Conservation (phyloP, 2,888 invertebrate genomes). For the Phalera bucephala region DNA sequence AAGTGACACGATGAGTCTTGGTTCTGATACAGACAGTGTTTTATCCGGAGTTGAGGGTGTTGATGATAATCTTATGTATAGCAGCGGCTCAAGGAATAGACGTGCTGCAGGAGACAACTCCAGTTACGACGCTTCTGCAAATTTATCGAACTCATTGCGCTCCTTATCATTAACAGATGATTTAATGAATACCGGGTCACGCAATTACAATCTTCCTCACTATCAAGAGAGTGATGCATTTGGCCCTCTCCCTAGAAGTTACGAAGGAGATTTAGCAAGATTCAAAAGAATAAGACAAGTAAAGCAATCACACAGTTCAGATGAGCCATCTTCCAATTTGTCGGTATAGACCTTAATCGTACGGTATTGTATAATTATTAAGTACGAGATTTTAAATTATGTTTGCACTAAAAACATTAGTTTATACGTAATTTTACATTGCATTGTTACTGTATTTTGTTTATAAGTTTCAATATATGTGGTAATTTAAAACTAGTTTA, state of each 20-base stretch:
- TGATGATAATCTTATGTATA: conserved; percentile 70
- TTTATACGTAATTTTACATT: conserved; percentile 33
- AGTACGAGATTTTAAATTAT: conserved; percentile 32
- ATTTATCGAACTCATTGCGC: conserved; percentile 1
- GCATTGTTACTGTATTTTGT: conserved; percentile 29
- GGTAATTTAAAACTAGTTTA: conserved; percentile 26
- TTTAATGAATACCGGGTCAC: conserved; percentile 33
- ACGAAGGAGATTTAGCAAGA: conserved; percentile 57
- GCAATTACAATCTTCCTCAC: conserved; percentile 41
- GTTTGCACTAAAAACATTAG: conserved; percentile 24
- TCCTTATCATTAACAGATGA: conserved; percentile 37
- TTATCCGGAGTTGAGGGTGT: conserved; percentile 65
- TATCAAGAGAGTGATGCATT: conserved; percentile 64
- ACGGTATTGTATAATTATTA: conserved; percentile 23
- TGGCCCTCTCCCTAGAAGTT: conserved; percentile 53
- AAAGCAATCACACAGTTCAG: conserved; percentile 40
- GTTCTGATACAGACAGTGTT: conserved; percentile 66
- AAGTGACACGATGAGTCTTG: conserved; percentile 45
- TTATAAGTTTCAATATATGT: conserved; percentile 50
- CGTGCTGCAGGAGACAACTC: conserved; percentile 38
- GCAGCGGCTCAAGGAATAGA: conserved; percentile 46
- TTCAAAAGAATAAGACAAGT: conserved; percentile 69
- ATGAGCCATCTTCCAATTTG: conserved; percentile 21
- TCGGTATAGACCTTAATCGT: conserved; percentile 10
- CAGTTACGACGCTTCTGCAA: conserved; percentile 20